These are phyloP conservation scores for Emmelina monodactyla DNA, from an alignment of 2,888 invertebrate species.

Conservation along the genomic window DNA sequence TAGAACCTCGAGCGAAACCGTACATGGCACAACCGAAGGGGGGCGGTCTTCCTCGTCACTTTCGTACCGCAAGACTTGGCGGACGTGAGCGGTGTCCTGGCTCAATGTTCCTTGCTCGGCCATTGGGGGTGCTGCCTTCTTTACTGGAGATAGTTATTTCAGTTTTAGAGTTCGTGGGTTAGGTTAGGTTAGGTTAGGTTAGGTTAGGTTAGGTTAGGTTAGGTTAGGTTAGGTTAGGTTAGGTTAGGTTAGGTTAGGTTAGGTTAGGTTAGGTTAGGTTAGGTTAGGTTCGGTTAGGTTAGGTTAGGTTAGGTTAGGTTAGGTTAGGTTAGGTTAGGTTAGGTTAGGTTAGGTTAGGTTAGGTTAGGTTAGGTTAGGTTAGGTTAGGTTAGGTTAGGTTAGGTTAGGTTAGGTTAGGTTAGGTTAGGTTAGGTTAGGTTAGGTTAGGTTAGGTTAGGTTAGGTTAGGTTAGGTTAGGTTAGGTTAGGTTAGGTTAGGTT, in stretches of 20 bases:
- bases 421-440: conserved; percentile 11
- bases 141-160: too few species aligned
- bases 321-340: conserved; percentile 15
- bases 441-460: conserved; percentile 10
- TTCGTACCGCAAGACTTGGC: too few species aligned
- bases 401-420: conserved; percentile 15
- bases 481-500: conserved; percentile 16
- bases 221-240: conserved; percentile 11
- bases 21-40: too few species aligned
- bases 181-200: conserved; percentile 12
- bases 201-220: conserved; percentile 11
- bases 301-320: conserved; percentile 14
- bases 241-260: conserved; percentile 13
- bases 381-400: conserved; percentile 13
- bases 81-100: too few species aligned
- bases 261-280: conserved; percentile 13
- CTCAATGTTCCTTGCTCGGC: too few species aligned
- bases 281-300: conserved; percentile 12
- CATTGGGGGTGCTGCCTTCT: too few species aligned
- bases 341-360: conserved; percentile 14
- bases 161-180: too few species aligned
- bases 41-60: too few species aligned
- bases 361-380: conserved; percentile 11
- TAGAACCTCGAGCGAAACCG: too few species aligned
- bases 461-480: conserved; percentile 14